Percentiles rank a stretch among this genome's conserved stretches.
These are phyloP conservation scores for Muntiacus muntjak DNA, from an alignment of 2,113 vertebrate species.

Conservation along the genomic window DNA sequence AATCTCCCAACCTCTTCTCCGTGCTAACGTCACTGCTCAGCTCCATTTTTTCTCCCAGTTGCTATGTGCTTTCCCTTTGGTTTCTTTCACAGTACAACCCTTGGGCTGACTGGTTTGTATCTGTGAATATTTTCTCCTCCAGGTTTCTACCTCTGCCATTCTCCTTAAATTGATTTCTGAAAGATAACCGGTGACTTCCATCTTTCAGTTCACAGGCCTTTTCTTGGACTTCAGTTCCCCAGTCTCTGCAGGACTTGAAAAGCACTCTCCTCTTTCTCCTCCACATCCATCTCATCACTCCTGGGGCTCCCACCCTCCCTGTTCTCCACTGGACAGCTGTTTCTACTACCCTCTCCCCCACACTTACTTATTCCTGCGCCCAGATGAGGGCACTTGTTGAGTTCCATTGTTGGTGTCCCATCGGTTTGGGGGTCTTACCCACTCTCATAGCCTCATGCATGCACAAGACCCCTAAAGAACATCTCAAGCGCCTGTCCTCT, in stretches of 20 bases:
- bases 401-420: not conserved
- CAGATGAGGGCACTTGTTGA: not conserved
- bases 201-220: not conserved
- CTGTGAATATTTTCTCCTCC: not conserved
- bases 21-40: not conserved
- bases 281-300: not conserved
- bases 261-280: not conserved
- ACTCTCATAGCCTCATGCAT: not conserved
- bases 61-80: not conserved
- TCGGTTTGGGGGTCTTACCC: not conserved
- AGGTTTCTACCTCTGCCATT: not conserved
- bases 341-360: not conserved
- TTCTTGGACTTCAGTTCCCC: not conserved
- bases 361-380: not conserved
- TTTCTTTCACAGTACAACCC: not conserved
- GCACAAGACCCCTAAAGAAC: not conserved
- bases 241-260: not conserved
- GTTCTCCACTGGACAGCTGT: not conserved
- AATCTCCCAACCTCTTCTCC: not conserved
- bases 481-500: not conserved
- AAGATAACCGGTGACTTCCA: not conserved
- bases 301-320: not conserved
- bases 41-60: not conserved
- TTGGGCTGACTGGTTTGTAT: not conserved
- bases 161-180: not conserved